Evolutionary conservation across 2,113 vertebrate genomes (phyloP), one percentile per base, ranked within the genome.

Genomic region (Lonchura striata): DNA sequence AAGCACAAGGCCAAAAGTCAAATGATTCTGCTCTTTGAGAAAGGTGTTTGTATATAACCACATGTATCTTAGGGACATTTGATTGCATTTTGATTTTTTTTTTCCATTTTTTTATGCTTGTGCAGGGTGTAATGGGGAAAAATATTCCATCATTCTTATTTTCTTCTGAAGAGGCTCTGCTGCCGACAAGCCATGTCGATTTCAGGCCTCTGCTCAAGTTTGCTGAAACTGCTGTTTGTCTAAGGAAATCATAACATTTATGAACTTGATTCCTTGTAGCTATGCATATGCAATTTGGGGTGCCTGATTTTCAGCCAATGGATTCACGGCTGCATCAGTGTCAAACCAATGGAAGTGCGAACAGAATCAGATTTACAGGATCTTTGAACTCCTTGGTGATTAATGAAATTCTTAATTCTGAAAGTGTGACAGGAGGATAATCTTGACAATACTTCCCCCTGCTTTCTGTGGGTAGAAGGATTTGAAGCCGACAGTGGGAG

Each of bases 351-450:
- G 30, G 72, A 94, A 94, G 92, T 6, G 3, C 8, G 0, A 95
- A 92, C 80, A 92, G 76, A 86, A 92, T 96, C 90, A 92, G 92
- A 96, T 96, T 96, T 96, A 92, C 76, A 69, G 85, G 86, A 96
- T 95, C 94, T 93, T 96, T 95, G 90, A 96, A 90, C 90, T 96
- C 72, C 71, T 78, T 68, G 37, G 69, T 88, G 88, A 96, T 93
- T 94, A 96, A 94, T 88, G 85, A 94, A 96, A 96, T 97, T 93
- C 68, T 94, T 97, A 92, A 94, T 92, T 97, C 94, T 92, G 64
- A 24, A 96, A 94, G n/a, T 96, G 77, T 88, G 85, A 83, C 95
- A 92, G 76, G 81, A 87, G 86, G 82, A 94, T 95, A 95, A 90
- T 92, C 92, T 96, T 3, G 12, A 93, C 90, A 88, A 52, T 93